Evolutionary conservation across 2,888 invertebrate genomes (phyloP), one percentile per base, ranked within the genome.

Genomic region (Drosophila hamatofila): DNA sequence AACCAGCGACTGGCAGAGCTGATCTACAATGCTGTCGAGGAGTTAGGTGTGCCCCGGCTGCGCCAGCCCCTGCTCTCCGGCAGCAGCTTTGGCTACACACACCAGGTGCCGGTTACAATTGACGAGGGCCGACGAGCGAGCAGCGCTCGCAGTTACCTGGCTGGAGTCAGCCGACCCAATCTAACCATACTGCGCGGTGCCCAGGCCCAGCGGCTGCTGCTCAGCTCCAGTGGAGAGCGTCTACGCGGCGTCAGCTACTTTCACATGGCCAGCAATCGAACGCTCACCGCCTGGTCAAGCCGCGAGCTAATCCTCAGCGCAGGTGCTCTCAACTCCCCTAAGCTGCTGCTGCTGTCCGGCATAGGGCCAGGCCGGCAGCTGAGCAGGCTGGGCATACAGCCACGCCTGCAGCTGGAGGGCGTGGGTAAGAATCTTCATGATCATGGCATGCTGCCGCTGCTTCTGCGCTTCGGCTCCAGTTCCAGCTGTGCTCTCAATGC

Each of bases 381-480:
- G 6, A 4, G 61, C 2, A 2, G 73, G 33, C 25, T 88, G 68
- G 11, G 80, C 77, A 11, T 75, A 2, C 1, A 69, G 44, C 5
- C 88, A 37, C 21, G 79, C 57, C 0, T 72, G 57, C 2, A 90
- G 44, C 59, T 92, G 37, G 72, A 75, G 46, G 59, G 56, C 5
- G 97, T 97, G 0, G 96, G 96, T 0, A 94, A 95, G 73, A 96
- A 97, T 88, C 93, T 97, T 1, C 97, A 97, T 91, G 97, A 97
- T 89, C 97, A 97, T 89, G 95, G 96, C 1, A 97, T 93, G 88
- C 96, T 96, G 77, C 95, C 54, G 5, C 66, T 85, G 6, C 63
- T 74, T 21, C 62, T 91, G 27, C 78, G 77, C 68, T 93, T 94
- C 30, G 3, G n/a, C n/a, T n/a, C 16, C 0, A 23, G 23, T 23